A percentile compares a stretch with the other conserved stretches of the same genome.
phyloP scores from a whole-genome alignment of 2,797 vertebrate species.

The Chaetophractus vellerosus region DNA sequence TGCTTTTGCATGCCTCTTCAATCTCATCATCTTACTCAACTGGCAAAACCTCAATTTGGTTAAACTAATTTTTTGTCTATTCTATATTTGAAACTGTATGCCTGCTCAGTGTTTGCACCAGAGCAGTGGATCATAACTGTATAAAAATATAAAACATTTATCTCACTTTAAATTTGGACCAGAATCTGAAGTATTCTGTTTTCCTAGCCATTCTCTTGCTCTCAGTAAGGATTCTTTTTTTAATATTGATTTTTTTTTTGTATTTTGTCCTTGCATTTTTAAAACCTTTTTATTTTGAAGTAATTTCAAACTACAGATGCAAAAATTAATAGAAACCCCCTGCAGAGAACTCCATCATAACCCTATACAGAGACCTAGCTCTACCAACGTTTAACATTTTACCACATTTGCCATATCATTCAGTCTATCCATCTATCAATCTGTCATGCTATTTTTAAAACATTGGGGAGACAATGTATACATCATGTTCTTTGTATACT shows the following conservation, averaged over 20 bases:
- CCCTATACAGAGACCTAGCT: too few species aligned
- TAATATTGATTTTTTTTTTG: not conserved
- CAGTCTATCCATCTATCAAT: too few species aligned
- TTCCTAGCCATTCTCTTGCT: not conserved
- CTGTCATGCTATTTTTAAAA: too few species aligned
- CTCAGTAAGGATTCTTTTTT: not conserved
- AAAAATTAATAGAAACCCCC: too few species aligned
- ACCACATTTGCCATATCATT: too few species aligned
- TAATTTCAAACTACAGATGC: too few species aligned
- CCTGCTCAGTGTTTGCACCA: not conserved
- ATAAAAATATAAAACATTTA: conserved; percentile 20
- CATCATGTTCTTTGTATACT: too few species aligned
- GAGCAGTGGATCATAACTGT: not conserved
- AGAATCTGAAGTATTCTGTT: not conserved
- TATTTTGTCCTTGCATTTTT: not conserved
- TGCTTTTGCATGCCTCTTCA: not conserved
- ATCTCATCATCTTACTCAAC: not conserved
- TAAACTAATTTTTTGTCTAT: too few species aligned
- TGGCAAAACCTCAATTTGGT: not conserved
- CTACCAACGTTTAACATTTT: too few species aligned
- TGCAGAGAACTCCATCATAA: too few species aligned
- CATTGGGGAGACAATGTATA: too few species aligned
- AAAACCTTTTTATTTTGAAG: not conserved
- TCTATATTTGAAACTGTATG: not conserved
- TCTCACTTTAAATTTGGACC: conserved; percentile 17